Base-by-base conservation (phyloP, 2,888 invertebrate species). In the Tubulanus polymorphus region DNA sequence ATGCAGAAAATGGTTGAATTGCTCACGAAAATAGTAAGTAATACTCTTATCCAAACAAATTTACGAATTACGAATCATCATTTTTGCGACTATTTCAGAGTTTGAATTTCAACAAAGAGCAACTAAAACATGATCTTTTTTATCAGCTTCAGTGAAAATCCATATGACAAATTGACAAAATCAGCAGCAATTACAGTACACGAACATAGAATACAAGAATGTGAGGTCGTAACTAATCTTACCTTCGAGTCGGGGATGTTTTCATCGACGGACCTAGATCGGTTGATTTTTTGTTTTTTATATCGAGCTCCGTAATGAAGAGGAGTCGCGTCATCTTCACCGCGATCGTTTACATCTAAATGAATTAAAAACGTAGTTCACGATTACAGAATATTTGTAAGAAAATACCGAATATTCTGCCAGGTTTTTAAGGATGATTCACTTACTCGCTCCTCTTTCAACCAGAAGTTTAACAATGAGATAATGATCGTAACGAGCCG, bases 261-360 rank as follows among this genome's bases (percentile, higher is more conserved):
- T 8, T 18, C 20, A 18, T 41, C 41, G 23, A 41, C 20, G 6
- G 41, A 41, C 6, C 41, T 18, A 8, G 41, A 41, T 35, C 37
- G 58, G 47, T 56, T 57, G 37, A 37, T 47, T 23, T 49, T 61
- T 53, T 70, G 68, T 5, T 71, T 59, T 28, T 70, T 69, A 62
- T 74, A 80, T 57, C 79, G 69, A n/a, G 81, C 79, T 30, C 80
- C 80, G 63, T 73, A 79, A 62, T 81, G 81, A 12, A 81, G 62
- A 2, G 81, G 80, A 10, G 79, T 75, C 15, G 78, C 67, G 10
- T 71, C 74, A 54, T 81, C 80, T 41, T 79, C 78, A 26, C 79
- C 81, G 26, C 63, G 52, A 26, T 70, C 68, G 63, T 79, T 72
- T 2, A 74, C 71, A 63, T 76, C 78, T 76, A 60, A 10, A 61